Conservation (phyloP, 23 tunicate genomes). For the Trididemnum nubilum region DNA sequence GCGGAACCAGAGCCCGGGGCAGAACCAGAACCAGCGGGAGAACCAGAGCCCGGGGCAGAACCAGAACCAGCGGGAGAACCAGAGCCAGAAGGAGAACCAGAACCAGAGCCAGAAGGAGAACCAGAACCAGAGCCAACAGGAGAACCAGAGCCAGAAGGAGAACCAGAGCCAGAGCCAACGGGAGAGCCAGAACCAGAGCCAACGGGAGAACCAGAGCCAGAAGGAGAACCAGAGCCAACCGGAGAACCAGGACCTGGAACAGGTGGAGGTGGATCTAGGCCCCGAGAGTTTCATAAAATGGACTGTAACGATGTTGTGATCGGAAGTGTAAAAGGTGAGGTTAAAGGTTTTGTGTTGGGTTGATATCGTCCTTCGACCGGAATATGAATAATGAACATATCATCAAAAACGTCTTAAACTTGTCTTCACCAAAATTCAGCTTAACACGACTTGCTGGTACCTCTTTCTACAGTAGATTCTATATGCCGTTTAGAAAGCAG, state of each 20-base stretch:
- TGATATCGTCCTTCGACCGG: too few relatives aligned
- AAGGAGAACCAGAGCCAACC: neutral
- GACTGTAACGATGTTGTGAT: conserved; percentile 80
- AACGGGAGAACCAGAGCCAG: neutral
- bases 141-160: conserved; percentile 43
- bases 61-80: conserved; percentile 44
- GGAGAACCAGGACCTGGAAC: neutral
- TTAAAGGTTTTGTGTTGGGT: neutral
- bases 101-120: conserved; percentile 45
- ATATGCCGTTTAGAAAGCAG: too few relatives aligned
- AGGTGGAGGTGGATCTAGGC: neutral
- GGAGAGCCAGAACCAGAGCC: conserved; percentile 29
- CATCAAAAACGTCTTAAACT: too few relatives aligned
- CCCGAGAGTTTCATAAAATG: conserved; percentile 43
- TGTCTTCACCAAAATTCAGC: too few relatives aligned
- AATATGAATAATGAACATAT: too few relatives aligned
- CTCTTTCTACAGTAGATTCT: too few relatives aligned
- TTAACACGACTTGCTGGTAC: too few relatives aligned
- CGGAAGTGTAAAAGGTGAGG: conserved; percentile 56
- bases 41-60: conserved; percentile 43
- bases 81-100: conserved; percentile 45
- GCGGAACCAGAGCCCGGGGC: conserved; percentile 45
- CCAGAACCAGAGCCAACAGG: conserved; percentile 45
- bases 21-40: conserved; percentile 43
- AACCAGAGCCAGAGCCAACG: conserved; percentile 27